phyloP scores from a whole-genome alignment of 53 echinoderm and acorn worm species.

The Echinometra lucunter region DNA sequence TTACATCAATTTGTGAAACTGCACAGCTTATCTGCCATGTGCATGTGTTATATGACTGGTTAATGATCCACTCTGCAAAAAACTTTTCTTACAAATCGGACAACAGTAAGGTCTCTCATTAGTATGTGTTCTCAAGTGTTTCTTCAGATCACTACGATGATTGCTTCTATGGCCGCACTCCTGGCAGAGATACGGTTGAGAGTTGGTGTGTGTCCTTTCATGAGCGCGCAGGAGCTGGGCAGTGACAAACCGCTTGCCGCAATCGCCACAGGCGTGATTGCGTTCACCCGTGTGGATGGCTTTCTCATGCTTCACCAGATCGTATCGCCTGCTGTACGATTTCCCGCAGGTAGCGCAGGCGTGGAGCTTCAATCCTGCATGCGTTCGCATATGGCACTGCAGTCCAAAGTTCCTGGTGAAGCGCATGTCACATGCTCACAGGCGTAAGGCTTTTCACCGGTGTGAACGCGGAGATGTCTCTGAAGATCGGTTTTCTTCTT shows the following conservation, averaged over 20 bases:
- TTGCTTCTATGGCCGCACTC: slow-evolving; percentile 52
- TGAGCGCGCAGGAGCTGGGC: slow-evolving; percentile 38
- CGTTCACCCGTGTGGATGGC: not conserved
- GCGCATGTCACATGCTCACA: slow-evolving; percentile 16
- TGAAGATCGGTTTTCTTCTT: slow-evolving; percentile 29
- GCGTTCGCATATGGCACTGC: slow-evolving; percentile 40
- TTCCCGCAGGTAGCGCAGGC: slow-evolving; percentile 25
- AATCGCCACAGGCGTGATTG: not conserved
- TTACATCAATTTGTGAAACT: too few species aligned
- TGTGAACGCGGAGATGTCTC: not conserved
- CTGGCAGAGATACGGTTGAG: slow-evolving; percentile 65
- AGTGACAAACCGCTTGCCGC: slow-evolving; percentile 58
- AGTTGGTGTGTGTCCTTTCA: slow-evolving; percentile 60
- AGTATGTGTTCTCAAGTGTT: slow-evolving; percentile 38
- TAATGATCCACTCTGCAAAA: slow-evolving; percentile 22
- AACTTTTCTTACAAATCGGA: slow-evolving; percentile 12
- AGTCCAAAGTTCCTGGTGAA: slow-evolving; percentile 31
- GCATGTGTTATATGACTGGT: not conserved
- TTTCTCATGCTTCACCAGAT: slow-evolving; percentile 27
- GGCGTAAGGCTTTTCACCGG: slow-evolving; percentile 47
- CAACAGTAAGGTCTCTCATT: slow-evolving; percentile 31
- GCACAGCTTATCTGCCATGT: not conserved
- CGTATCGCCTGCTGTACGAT: slow-evolving; percentile 55
- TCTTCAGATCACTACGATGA: slow-evolving; percentile 38
- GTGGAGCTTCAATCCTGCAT: not conserved